Evolutionary conservation across 2,888 invertebrate species (phyloP).

Genomic region (Achlya flavicornis): DNA sequence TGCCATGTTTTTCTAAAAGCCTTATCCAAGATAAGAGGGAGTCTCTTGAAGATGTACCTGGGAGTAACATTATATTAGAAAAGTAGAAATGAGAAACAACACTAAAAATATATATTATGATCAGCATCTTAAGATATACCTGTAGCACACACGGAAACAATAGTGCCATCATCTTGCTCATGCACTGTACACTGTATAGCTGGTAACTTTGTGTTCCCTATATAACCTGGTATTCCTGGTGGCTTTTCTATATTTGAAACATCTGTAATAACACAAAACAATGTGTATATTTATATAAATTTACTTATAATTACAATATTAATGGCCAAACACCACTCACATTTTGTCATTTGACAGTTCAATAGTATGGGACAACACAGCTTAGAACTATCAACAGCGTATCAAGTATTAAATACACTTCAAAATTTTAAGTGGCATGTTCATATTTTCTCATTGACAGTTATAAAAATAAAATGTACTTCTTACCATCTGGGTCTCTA

Average conservation of each 20-base stretch:
- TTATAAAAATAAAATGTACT: conserved; percentile 12
- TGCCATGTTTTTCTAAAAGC: conserved; percentile 88
- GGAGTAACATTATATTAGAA: conserved; percentile 25
- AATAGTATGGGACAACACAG: too few species aligned
- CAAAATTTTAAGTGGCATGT: too few species aligned
- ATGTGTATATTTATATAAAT: not conserved
- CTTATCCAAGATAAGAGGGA: conserved; percentile 97
- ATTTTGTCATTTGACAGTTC: too few species aligned
- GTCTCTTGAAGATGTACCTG: conserved; percentile 94
- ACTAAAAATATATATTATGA: not conserved
- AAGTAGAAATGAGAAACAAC: not conserved
- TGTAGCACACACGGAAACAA: conserved; percentile 94
- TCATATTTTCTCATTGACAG: too few species aligned
- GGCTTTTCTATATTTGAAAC: conserved; percentile 87
- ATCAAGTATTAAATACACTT: too few species aligned
- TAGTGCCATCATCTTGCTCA: conserved; percentile 96
- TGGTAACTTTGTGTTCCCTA: conserved; percentile 73
- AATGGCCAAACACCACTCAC: too few species aligned
- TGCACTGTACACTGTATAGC: conserved; percentile 88
- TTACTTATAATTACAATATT: too few species aligned
- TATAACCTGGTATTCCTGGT: conserved; percentile 76
- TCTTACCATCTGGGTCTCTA: conserved; percentile 86
- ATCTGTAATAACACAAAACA: conserved; percentile 80
- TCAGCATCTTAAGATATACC: conserved; percentile 44
- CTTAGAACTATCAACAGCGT: too few species aligned